Evolutionary conservation across 2,888 invertebrate genomes (phyloP).

Genomic region (Chrysopilus asiliformis): DNA sequence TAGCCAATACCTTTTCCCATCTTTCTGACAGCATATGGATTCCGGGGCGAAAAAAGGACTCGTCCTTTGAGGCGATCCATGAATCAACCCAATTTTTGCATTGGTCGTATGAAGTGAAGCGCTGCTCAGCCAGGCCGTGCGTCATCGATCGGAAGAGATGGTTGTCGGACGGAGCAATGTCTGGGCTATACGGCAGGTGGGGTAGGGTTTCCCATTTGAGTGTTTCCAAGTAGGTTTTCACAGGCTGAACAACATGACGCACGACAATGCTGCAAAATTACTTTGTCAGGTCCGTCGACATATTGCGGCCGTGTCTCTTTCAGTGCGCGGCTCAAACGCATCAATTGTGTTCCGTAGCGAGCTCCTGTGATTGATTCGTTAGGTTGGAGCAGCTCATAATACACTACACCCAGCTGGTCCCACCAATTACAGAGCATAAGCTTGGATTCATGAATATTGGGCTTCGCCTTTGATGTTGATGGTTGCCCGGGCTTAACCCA

Average conservation of each 20-base stretch:
- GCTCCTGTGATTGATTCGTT: constrained; percentile 8
- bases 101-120: no score
- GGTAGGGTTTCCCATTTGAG: constrained; percentile 6
- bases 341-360: constrained; percentile 5
- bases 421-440: constrained; percentile 5
- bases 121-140: background rate
- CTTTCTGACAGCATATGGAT: constrained; percentile 16
- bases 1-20: constrained; percentile 13
- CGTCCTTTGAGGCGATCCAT: background rate
- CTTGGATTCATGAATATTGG: background rate
- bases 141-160: background rate
- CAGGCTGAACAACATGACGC: background rate
- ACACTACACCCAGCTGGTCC: constrained; percentile 5
- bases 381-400: constrained; percentile 10
- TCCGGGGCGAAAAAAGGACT: constrained; percentile 12
- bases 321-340: constrained; percentile 8
- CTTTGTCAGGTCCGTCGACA: constrained; percentile 2
- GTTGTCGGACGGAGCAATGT: background rate
- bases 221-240: constrained; percentile 1
- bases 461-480: constrained; percentile 2
- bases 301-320: constrained; percentile 4
- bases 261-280: constrained; percentile 1
- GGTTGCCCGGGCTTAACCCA: constrained; percentile 1
- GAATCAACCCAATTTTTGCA: background rate
- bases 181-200: no score